Evolutionary conservation across 1,140 invertebrate species (phyloP).

Genomic region (Lineus longissimus): DNA sequence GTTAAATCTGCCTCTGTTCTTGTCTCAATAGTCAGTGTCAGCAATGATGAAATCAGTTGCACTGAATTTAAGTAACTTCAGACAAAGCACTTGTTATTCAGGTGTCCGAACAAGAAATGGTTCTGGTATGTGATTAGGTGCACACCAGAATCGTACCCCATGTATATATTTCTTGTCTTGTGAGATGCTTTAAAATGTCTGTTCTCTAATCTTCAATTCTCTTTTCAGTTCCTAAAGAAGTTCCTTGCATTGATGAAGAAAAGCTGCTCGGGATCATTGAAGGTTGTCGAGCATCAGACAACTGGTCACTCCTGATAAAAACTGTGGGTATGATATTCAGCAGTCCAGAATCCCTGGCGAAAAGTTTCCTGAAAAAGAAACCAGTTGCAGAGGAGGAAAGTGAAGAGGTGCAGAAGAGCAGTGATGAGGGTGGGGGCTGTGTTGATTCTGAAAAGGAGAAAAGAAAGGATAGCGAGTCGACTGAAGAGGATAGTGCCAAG

Average conservation of each 20-base stretch:
- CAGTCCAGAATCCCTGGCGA: slow-evolving; percentile 65
- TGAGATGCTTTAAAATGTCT: not conserved
- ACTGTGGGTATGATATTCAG: slow-evolving; percentile 71
- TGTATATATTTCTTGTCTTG: slow-evolving; percentile 6
- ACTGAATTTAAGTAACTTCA: too few relatives aligned
- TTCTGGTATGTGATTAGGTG: too few relatives aligned
- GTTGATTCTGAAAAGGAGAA: slow-evolving; percentile 77
- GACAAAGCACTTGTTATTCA: too few relatives aligned
- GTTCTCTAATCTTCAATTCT: not conserved
- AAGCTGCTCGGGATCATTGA: slow-evolving; percentile 64
- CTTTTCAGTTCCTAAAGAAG: slow-evolving; percentile 22
- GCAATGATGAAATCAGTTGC: not conserved
- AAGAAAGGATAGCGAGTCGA: slow-evolving; percentile 16
- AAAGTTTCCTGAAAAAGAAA: slow-evolving; percentile 62
- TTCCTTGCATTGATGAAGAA: slow-evolving; percentile 61
- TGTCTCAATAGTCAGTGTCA: not conserved
- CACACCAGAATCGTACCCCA: too few relatives aligned
- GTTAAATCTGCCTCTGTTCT: not conserved
- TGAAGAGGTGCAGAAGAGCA: slow-evolving; percentile 49
- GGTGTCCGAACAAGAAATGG: too few relatives aligned
- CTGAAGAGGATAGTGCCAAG: slow-evolving; percentile 1
- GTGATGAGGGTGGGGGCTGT: not conserved
- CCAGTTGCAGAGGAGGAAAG: not conserved
- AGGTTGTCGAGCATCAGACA: slow-evolving; percentile 61
- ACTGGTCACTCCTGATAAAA: slow-evolving; percentile 65